Base-by-base conservation (phyloP, 1,140 invertebrate genomes). In the Drosophila cardini region DNA sequence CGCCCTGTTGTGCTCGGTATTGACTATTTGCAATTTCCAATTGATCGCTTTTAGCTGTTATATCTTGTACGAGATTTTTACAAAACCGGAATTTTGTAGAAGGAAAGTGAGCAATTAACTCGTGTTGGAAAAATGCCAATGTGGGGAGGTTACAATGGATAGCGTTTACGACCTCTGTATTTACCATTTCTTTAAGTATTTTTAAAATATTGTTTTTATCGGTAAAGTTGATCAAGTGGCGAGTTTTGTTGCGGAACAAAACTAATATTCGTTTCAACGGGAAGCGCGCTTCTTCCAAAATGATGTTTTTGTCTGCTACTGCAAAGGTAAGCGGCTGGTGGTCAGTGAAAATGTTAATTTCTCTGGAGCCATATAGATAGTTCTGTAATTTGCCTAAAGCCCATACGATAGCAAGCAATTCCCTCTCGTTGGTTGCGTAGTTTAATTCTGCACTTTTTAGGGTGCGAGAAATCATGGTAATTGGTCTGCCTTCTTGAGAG, bases 401-500 rank as follows among this genome's bases (percentile, higher is more conserved):
- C 48, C 48, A 52, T 13, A 52, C 48, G n/a, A 55, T 55, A 16
- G 52, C 52, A 9, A 36, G 15, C 15, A 55, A 11, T 7, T 55
- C 34, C 30, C 40, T 30, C 26, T 55, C 52, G 4, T 21, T 45
- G 16, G 56, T 32, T 0, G 38, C 38, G 11, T 56, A 56, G 40
- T 68, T 42, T 18, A 21, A 11, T 32, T 72, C 62, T 8, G 10
- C 13, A 15, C 15, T 6, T 45, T 46, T 60, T 38, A 60, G 53
- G 2, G 70, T 46, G 8, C 48, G 10, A 4, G 61, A 63, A 32
- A 53, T 72, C 46, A 53, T 65, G 10, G 69, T 60, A 26, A 46
- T 65, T n/a, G 62, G 61, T 30, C 68, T 11, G 11, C 38, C 32
- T 4, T 7, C 67, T 52, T 71, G 69, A 43, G 77, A 69, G 1